Base-by-base conservation (phyloP, 2,797 vertebrate genomes). In the Cirrhinus mrigala region DNA sequence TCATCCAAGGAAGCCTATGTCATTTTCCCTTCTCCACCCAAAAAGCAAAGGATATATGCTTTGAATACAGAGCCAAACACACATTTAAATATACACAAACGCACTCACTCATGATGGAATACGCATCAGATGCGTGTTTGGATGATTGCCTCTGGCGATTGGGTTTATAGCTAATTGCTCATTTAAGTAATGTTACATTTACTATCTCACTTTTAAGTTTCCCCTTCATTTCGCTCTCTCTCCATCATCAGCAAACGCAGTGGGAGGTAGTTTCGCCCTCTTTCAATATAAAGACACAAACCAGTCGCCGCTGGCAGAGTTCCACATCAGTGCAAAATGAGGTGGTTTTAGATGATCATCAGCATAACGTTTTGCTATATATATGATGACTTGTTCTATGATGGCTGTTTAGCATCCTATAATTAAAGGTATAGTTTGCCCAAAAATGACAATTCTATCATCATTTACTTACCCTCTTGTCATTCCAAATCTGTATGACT, bases 121-220 rank as follows among this genome's bases (percentile, higher is more conserved):
- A 79, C 4, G 18, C 60, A 82, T 71, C 29, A 86, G 54, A 68
- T 71, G 22, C 37, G 0, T 70, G 50, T 82, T 68, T 82, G 85
- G 71, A 70, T 70, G 74, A 80, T 50, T 85, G 79, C 83, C 79
- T 62, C 66, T 52, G 29, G 79, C 66, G 33, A 85, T 73, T 54
- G 46, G 48, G 48, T 82, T 87, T 85, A 62, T 64, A 74, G 83
- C 56, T 89, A 88, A 88, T 88, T 85, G 83, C 83, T 87, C 87
- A 84, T 87, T 89, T 87, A 84, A 85, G 82, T 81, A 70, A 78
- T 85, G 82, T 85, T 71, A 81, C 86, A 79, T 86, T 87, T 84
- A 81, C 85, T 71, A 37, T 80, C 64, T 66, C 48, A 9, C 69
- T 22, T 58, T 81, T 64, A 73, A 60, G 33, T 81, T 85, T 76